phyloP scores from a whole-genome alignment of 2,797 vertebrate genomes.

The Acanthornis magna region DNA sequence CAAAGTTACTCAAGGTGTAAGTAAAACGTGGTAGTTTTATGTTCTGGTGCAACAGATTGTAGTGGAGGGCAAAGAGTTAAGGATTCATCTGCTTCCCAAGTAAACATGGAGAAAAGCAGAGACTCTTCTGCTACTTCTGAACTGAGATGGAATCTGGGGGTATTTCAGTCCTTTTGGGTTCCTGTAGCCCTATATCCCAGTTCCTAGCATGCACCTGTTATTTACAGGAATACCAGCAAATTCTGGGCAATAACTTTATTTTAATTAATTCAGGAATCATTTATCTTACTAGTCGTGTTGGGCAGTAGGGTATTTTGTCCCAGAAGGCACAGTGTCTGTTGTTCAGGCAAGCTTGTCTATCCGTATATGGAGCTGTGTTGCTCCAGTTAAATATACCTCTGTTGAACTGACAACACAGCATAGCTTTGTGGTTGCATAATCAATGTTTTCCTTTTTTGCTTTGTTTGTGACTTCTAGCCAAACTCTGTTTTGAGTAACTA shows the following conservation, averaged over 20 bases:
- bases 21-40: not conserved
- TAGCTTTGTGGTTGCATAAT: conserved; percentile 52
- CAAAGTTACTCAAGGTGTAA: not conserved
- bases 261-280: not conserved
- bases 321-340: not conserved
- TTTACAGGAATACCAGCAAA: not conserved
- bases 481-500: conserved; percentile 15
- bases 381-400: conserved; percentile 60
- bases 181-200: not conserved
- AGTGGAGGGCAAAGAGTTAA: not conserved
- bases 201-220: not conserved
- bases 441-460: conserved; percentile 36
- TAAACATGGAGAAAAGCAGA: not conserved
- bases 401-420: conserved; percentile 40
- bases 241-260: not conserved
- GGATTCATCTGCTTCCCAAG: not conserved
- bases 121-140: not conserved
- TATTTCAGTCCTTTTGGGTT: not conserved
- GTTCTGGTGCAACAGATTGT: not conserved
- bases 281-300: not conserved
- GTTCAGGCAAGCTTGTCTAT: conserved; percentile 7
- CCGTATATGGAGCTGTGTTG: conserved; percentile 58
- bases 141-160: not conserved
- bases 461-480: conserved; percentile 52
- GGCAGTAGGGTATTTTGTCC: not conserved